phyloP scores from a whole-genome alignment of 35 echinoderm and acorn worm species.

The Apostichopus japonicus region DNA sequence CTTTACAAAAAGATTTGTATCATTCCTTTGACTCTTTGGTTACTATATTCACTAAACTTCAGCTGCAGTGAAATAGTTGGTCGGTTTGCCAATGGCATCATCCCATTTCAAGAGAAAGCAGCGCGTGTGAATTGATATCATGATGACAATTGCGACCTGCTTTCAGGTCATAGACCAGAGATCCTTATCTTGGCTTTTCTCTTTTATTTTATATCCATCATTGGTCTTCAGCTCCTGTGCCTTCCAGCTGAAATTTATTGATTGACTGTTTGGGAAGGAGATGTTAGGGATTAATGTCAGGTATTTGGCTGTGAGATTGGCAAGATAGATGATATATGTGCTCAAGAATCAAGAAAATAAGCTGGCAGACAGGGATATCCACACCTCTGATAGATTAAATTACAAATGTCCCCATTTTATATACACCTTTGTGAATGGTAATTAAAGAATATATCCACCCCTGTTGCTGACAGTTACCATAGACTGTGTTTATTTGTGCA shows the following conservation, averaged over 20 bases:
- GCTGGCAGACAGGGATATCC: background rate
- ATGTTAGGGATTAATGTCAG: constrained; percentile 31
- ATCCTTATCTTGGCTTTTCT: background rate
- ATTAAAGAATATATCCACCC: too few relatives aligned
- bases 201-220: background rate
- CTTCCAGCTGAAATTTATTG: constrained; percentile 44
- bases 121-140: background rate
- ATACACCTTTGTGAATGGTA: too few relatives aligned
- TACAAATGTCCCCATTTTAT: background rate
- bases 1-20: too few relatives aligned
- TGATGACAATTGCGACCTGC: background rate
- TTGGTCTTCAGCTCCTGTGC: background rate
- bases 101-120: background rate
- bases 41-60: too few relatives aligned
- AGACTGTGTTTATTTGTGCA: background rate
- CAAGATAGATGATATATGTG: background rate
- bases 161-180: constrained; percentile 20
- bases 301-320: background rate
- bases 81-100: background rate
- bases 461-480: too few relatives aligned
- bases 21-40: too few relatives aligned
- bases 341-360: background rate
- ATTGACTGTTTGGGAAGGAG: constrained; percentile 9
- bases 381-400: background rate
- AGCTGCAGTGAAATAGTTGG: background rate